Evolutionary conservation across 1,140 invertebrate species (phyloP), one percentile per base, ranked within the genome.

Genomic region (Sycophila sp.): DNA sequence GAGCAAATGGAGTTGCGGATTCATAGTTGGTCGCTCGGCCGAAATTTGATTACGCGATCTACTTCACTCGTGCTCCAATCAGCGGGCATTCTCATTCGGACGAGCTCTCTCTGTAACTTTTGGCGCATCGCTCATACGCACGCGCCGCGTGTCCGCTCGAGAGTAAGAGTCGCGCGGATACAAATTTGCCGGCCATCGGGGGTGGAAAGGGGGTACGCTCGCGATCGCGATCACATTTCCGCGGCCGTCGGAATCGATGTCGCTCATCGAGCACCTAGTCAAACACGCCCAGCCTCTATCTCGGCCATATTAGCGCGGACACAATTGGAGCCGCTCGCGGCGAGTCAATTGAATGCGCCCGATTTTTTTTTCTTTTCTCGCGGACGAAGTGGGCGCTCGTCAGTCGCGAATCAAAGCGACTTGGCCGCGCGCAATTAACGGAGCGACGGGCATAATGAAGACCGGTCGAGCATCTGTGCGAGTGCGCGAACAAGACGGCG

Each of bases 371-470:
- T n/a, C n/a, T n/a, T n/a, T n/a, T n/a, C n/a, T n/a, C n/a, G n/a
- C n/a, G n/a, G n/a, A n/a, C n/a, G n/a, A n/a, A n/a, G 15, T 17
- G 40, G 1, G 51, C 51, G 47, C 11, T n/a, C n/a, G n/a, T n/a
- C n/a, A n/a, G n/a, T n/a, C n/a, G n/a, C n/a, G n/a, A n/a, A n/a
- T n/a, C n/a, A n/a, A n/a, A n/a, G n/a, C n/a, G n/a, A n/a, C n/a
- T n/a, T n/a, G n/a, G n/a, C 40, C 40, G 40, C 10, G 40, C 6
- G 40, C 40, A n/a, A n/a, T 6, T 42, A 42, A 42, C 40, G 40
- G 17, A 6, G 3, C 40, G 6, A 4, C 40, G 75, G n/a, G n/a
- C 77, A 81, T 83, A 81, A 83, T 81, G 79, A 81, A 80, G 79
- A 83, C 72, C 73, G 72, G 72, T 78, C 76, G 71, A 51, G 69